Conservation (phyloP, 2,113 vertebrate genomes). For the Dryoscopus gambensis region DNA sequence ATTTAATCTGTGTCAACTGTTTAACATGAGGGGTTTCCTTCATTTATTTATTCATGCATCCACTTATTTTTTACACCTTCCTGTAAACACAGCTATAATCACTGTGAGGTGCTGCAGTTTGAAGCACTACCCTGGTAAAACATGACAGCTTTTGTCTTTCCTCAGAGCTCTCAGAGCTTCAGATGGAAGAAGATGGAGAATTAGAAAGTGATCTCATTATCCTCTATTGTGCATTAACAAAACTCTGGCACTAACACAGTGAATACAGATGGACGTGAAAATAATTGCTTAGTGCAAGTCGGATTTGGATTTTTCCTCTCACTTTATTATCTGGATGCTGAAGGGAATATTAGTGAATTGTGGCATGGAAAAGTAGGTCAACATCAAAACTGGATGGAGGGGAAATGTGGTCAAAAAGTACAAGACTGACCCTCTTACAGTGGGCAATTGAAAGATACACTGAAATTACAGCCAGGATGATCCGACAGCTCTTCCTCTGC, state of each 20-base stretch:
- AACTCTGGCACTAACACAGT: slow-evolving; percentile 22
- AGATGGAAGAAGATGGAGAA: slow-evolving; percentile 27
- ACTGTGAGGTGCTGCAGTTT: neutral
- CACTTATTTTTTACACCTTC: neutral
- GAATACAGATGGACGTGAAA: slow-evolving; percentile 25
- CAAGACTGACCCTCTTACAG: neutral
- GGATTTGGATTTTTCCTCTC: slow-evolving; percentile 34
- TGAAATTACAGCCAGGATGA: neutral
- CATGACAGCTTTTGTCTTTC: slow-evolving; percentile 9
- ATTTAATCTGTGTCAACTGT: neutral
- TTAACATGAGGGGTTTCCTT: neutral
- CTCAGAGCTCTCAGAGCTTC: slow-evolving; percentile 22
- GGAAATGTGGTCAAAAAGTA: neutral
- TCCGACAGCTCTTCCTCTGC: neutral
- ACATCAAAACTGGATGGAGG: slow-evolving; percentile 17
- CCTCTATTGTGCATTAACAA: slow-evolving; percentile 40
- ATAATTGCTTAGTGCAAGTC: slow-evolving; percentile 32
- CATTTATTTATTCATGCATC: neutral
- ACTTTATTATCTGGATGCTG: slow-evolving; percentile 30
- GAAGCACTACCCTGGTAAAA: neutral
- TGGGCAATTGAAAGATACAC: neutral
- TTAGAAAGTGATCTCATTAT: slow-evolving; percentile 51
- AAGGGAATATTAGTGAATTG: slow-evolving; percentile 38
- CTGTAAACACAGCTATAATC: neutral
- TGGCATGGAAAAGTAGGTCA: slow-evolving; percentile 48